Base-by-base conservation (phyloP, 2,113 vertebrate genomes). In the Salvator merianae region DNA sequence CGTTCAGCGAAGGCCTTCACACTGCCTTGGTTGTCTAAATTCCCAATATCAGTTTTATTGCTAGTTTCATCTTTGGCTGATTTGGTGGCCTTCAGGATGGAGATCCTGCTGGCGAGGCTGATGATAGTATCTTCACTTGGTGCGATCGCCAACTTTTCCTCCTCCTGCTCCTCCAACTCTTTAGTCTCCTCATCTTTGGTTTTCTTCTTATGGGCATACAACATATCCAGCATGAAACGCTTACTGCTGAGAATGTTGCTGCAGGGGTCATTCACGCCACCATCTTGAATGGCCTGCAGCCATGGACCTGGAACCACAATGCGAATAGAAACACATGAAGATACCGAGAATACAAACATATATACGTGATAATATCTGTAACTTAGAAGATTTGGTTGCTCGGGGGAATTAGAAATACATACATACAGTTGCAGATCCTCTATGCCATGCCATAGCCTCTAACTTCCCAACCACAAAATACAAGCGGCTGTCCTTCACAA, bases 141-240 rank as follows among this genome's bases (percentile, higher is more conserved):
- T 84, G 94, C 96, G 91, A 95, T 95, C 85, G 96, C 92, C 93
- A 95, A 93, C 84, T 93, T 91, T 79, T 94, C 91, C 77, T 94
- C 94, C 0, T 93, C 95, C 71, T 95, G 96, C 88, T 96, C 96
- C 36, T 93, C 94, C 87, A 96, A 94, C n/a, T 90, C 95, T 50
- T 93, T 95, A 43, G 96, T 96, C 83, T 95, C 96, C 47, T 96
- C 96, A 93, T 96, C 96, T 26, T 88, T 80, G 66, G 95, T 87
- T 28, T 97, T 96, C 84, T 96, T 97, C 95, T 95, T 98, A 95
- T 98, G 97, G 79, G 97, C 95, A 88, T 98, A 99, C 90, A 99
- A 97, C 98, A 98, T 98, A 93, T 99, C 98, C 97, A 99, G 94
- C 98, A 99, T 99, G 94, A 99, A 98, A 79, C 96, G 95, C 93